These are phyloP conservation scores for Lysandra bellargus DNA, from an alignment of 2,888 invertebrate genomes.

Conservation along the genomic window DNA sequence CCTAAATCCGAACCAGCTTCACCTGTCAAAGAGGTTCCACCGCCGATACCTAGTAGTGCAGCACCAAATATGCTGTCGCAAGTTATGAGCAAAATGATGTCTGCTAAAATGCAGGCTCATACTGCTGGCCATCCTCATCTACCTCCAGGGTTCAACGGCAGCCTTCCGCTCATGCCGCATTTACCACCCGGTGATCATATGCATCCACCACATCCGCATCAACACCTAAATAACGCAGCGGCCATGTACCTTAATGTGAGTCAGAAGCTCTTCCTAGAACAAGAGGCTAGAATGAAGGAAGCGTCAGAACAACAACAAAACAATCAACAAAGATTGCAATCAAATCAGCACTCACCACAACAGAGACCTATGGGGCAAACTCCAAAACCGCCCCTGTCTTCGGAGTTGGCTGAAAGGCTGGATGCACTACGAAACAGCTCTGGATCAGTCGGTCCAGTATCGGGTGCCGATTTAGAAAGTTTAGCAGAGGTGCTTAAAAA, in stretches of 20 bases:
- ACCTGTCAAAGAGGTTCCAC: conserved; percentile 76
- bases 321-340: conserved; percentile 81
- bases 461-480: conserved; percentile 91
- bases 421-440: conserved; percentile 87
- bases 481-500: conserved; percentile 95
- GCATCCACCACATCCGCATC: conserved; percentile 79
- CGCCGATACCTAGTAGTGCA: conserved; percentile 67
- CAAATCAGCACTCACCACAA: conserved; percentile 80
- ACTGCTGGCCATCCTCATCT: conserved; percentile 77
- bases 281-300: conserved; percentile 87
- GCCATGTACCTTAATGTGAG: conserved; percentile 89
- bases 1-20: conserved; percentile 81
- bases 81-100: conserved; percentile 85
- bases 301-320: conserved; percentile 81
- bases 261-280: conserved; percentile 89
- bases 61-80: conserved; percentile 82
- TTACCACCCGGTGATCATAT: conserved; percentile 76
- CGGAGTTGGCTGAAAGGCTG: conserved; percentile 88
- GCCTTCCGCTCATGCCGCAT: conserved; percentile 80
- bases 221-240: conserved; percentile 82
- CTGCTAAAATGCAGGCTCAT: conserved; percentile 82
- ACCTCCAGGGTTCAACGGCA: conserved; percentile 82
- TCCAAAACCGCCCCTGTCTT: conserved; percentile 77
- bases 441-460: conserved; percentile 84
- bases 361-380: conserved; percentile 73